A percentile compares a stretch with the other conserved stretches of the same genome.
Conservation (phyloP, 2,888 invertebrate species). For the Acholoe squamosa region DNA sequence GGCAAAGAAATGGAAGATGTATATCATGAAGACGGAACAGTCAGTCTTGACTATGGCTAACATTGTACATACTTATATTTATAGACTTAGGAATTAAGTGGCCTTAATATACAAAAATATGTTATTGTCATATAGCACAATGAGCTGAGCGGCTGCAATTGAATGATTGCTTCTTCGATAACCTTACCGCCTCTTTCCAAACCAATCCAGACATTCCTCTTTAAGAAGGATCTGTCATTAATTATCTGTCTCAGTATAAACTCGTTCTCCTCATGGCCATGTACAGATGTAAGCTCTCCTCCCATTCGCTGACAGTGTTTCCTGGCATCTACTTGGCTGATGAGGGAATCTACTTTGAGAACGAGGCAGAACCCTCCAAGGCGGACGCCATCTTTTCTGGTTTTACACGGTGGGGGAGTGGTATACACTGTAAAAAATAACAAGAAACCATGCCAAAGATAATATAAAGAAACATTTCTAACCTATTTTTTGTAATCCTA, state of each 20-base stretch:
- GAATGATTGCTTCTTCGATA: neutral
- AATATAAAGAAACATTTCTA: neutral
- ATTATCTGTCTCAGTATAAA: constrained; percentile 12
- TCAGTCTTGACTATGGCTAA: too few species aligned
- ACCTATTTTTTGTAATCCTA: constrained; percentile 21
- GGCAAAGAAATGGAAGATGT: too few species aligned
- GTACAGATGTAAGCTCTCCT: neutral
- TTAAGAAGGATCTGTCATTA: constrained; percentile 11
- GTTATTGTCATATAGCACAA: too few species aligned
- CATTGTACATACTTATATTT: too few species aligned
- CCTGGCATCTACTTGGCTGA: neutral
- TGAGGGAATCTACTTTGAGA: neutral
- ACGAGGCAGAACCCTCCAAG: neutral
- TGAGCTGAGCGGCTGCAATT: too few species aligned
- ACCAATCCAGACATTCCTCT: constrained; percentile 31
- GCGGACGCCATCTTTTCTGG: neutral
- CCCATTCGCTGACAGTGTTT: constrained; percentile 7
- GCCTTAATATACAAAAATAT: too few species aligned
- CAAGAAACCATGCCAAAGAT: neutral
- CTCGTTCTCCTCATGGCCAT: neutral
- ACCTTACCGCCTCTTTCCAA: neutral
- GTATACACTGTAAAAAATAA: neutral
- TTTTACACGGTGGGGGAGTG: neutral
- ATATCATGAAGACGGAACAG: too few species aligned
- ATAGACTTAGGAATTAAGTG: too few species aligned